Conservation (phyloP, 2,888 invertebrate genomes). For the Torymus tubicola region DNA sequence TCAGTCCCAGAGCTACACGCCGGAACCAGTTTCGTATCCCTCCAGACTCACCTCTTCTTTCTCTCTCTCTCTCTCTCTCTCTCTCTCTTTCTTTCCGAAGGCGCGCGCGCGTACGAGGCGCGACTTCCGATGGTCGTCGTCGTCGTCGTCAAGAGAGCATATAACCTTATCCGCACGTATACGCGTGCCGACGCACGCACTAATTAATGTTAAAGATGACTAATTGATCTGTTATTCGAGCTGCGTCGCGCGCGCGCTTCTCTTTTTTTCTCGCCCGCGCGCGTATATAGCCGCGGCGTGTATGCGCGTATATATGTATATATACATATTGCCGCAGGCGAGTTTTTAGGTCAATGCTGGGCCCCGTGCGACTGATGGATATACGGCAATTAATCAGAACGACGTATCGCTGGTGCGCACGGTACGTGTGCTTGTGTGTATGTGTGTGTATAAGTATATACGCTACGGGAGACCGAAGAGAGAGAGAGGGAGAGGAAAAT, state of each 20-base stretch:
- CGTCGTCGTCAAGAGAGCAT: neutral
- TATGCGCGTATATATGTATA: neutral
- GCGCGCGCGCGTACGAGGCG: neutral
- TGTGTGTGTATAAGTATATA: too few relatives aligned
- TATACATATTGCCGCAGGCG: neutral
- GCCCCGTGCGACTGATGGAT: slow-evolving; percentile 40
- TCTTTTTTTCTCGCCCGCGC: slow-evolving; percentile 21
- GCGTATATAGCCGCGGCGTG: too few relatives aligned
- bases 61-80: too few relatives aligned
- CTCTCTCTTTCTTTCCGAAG: too few relatives aligned
- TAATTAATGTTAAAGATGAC: slow-evolving; percentile 60
- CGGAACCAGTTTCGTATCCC: slow-evolving; percentile 44
- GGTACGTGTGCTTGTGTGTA: too few relatives aligned
- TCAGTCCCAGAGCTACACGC: neutral
- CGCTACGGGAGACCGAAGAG: neutral
- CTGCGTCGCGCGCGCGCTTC: neutral
- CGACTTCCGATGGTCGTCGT: slow-evolving; percentile 40
- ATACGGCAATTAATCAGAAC: slow-evolving; percentile 47
- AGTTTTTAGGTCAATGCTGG: slow-evolving; percentile 51
- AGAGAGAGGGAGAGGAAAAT: slow-evolving; percentile 11
- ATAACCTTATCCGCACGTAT: slow-evolving; percentile 51
- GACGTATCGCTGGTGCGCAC: too few relatives aligned
- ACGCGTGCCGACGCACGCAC: slow-evolving; percentile 28
- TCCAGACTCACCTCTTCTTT: neutral
- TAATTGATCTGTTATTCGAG: slow-evolving; percentile 60